Base-by-base conservation (phyloP, 2,888 invertebrate species). In the Microctonus aethiopoides region DNA sequence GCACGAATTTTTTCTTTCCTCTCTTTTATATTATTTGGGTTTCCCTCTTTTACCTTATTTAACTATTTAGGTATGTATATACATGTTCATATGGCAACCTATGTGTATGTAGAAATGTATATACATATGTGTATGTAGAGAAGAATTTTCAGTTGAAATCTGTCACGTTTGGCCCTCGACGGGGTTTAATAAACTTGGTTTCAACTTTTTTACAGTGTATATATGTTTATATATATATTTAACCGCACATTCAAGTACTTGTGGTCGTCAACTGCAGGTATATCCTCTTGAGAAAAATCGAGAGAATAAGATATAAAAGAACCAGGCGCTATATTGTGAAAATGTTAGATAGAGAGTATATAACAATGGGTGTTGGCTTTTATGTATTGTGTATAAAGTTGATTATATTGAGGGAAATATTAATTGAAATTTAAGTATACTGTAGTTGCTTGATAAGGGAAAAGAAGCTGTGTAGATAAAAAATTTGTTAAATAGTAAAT, bases 181-280 rank as follows among this genome's bases (percentile, higher is more conserved):
- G 68, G 71, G 74, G 67, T 78, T 79, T 78, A 77, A 81, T 78
- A 79, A 81, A 81, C 77, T 78, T 72, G 46, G 62, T 63, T 51
- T 51, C 36, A 71, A 75, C 73, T 75, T 78, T 77, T 75, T 72
- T 67, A 52, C 56, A 46, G 22, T 61, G 51, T 61, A 61, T 52
- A 69, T 41, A 32, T 34, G n/a, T n/a, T n/a, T n/a, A n/a, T n/a
- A n/a, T n/a, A 63, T 54, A 51, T 63, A 56, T 60, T 41, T 26
- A 60, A 61, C 62, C 16, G 41, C 59, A 59, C 41, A 20, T 67
- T 72, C 56, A 70, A 73, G 73, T 71, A 61, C 75, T 73, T 74
- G 75, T 72, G 76, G 67, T 76, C 77, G 80, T 80, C 81, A 78
- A 77, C 74, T 75, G 77, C 78, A 76, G 76, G 71, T 41, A 69